Evolutionary conservation across 92 coral and sea anemone genomes (phyloP).

Genomic region (Siderastrea siderea): DNA sequence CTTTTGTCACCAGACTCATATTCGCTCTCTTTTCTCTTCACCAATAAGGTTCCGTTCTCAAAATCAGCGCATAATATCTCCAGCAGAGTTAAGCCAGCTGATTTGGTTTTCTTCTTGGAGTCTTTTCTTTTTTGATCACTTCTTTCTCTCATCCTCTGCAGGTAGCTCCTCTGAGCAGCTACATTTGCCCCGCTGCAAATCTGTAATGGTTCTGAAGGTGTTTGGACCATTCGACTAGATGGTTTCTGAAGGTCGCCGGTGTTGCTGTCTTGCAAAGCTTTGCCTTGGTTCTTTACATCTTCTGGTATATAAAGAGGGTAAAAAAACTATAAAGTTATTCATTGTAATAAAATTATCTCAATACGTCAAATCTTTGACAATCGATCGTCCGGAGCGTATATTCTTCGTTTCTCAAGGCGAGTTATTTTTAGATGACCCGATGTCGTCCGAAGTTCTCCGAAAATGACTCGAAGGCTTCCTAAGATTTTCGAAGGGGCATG

Average conservation of each 20-base stretch:
- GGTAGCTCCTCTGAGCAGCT: neutral
- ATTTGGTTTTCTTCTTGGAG: neutral
- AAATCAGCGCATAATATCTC: constrained; percentile 38
- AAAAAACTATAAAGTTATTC: neutral
- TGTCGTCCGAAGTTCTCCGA: too few relatives aligned
- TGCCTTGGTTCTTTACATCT: neutral
- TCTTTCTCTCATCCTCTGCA: neutral
- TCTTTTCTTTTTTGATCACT: neutral
- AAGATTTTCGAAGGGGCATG: too few relatives aligned
- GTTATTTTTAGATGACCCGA: too few relatives aligned
- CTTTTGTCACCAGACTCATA: neutral
- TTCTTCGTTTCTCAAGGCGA: too few relatives aligned
- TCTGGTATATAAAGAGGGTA: neutral
- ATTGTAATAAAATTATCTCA: neutral
- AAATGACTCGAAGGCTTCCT: too few relatives aligned
- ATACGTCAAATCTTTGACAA: neutral
- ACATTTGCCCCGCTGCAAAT: too few relatives aligned
- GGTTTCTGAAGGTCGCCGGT: neutral
- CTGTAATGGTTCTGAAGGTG: neutral
- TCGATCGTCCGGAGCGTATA: too few relatives aligned
- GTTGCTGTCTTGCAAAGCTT: neutral
- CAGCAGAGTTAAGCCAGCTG: constrained; percentile 9
- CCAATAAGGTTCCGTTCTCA: constrained; percentile 21
- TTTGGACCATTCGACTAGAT: neutral
- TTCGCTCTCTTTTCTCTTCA: neutral